These are phyloP conservation scores for Telenomus remus DNA, from an alignment of 1,140 invertebrate genomes.

Conservation along the genomic window DNA sequence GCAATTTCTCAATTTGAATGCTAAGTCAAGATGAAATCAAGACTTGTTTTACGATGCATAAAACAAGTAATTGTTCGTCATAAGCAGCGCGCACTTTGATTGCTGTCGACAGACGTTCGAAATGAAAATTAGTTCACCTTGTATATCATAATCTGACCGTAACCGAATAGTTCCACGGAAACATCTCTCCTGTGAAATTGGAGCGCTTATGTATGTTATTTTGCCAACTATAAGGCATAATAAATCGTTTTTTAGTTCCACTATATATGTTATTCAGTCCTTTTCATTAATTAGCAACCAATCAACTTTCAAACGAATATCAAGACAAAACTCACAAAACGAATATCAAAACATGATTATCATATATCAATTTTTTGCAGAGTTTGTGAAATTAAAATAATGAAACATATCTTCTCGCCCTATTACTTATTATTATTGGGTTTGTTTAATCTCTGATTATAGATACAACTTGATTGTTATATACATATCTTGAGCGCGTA, in stretches of 20 bases:
- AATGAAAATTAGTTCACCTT: conserved; percentile 47
- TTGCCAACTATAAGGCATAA: conserved; percentile 8
- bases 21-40: conserved; percentile 57
- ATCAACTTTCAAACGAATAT: too few relatives aligned
- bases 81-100: conserved; percentile 49
- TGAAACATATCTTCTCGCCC: conserved; percentile 18
- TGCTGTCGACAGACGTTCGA: conserved; percentile 47
- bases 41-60: conserved; percentile 61
- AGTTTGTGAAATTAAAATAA: too few relatives aligned
- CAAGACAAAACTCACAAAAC: too few relatives aligned
- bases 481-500: conserved; percentile 31
- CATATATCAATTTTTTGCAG: too few relatives aligned
- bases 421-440: conserved; percentile 53
- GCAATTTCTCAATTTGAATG: conserved; percentile 57
- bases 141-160: conserved; percentile 42
- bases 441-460: conserved; percentile 48
- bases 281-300: neutral
- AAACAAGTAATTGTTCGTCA: conserved; percentile 59
- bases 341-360: too few relatives aligned
- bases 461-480: conserved; percentile 63
- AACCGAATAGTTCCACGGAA: conserved; percentile 28
- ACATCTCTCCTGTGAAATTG: conserved; percentile 30
- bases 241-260: too few relatives aligned
- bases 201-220: conserved; percentile 11
- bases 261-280: neutral